Evolutionary conservation across 2,888 invertebrate genomes (phyloP), one percentile per base, ranked within the genome.

Genomic region (Coelopa pilipes): DNA sequence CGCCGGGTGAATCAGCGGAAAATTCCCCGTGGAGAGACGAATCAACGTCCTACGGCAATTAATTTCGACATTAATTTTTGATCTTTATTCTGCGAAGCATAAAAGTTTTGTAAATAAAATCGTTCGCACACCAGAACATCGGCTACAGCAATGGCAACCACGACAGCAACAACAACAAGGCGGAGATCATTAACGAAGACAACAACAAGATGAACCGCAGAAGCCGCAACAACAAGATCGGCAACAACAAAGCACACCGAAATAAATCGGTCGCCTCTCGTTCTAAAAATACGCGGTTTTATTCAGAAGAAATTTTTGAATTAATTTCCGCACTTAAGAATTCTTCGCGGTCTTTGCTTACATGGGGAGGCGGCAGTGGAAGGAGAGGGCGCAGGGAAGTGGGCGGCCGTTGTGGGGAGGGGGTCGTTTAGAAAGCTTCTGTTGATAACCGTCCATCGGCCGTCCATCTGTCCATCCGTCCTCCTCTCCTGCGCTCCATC

Each of bases 301-400:
- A 63, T 47, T 46, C 3, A 15, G 17, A 63, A 47, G 12, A 34
- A 34, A 34, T 34, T 34, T 34, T 45, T 46, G 46, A 45, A 63
- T 63, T 63, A 63, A 63, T 63, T 63, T 63, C 63, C 63, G 63
- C 63, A 63, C 63, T 63, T 63, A 63, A 63, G 47, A n/a, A 63
- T 46, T 46, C n/a, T 47, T 19, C 15, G 63, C 45, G 24, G n/a
- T 63, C 17, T 63, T 63, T 63, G n/a, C 17, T n/a, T 17, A 11
- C 46, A 17, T 17, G 17, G 46, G 15, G 62, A 17, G 63, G 10
- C 5, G 15, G 63, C 7, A 17, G 63, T 12, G 63, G n/a, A 57
- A 17, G 13, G 13, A 55, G 17, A 55, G n/a, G 34, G 34, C 7
- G 34, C 4, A 34, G 34, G 34, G 2, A 34, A 7, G 34, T 4